Conservation (phyloP, 2,113 vertebrate genomes). For the Abramis brama region DNA sequence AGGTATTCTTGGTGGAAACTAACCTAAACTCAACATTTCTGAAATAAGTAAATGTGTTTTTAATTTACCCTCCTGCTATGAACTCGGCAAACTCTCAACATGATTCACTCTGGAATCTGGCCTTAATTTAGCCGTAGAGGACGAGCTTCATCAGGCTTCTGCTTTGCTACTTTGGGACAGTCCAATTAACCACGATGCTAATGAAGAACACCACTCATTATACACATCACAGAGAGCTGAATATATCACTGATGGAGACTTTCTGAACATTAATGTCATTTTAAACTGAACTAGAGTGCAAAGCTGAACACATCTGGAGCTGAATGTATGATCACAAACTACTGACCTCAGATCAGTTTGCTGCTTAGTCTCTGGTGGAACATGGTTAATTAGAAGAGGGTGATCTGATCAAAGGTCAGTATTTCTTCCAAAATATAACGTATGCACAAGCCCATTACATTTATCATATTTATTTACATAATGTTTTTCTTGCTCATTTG, state of each 20-base stretch:
- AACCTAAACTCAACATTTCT: too few relatives aligned
- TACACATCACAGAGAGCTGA: not conserved
- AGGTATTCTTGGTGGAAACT: not conserved
- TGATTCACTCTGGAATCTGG: constrained; percentile 13
- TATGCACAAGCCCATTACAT: not conserved
- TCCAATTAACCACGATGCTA: not conserved
- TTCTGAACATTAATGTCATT: not conserved
- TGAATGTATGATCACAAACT: not conserved
- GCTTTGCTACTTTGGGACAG: not conserved
- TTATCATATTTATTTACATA: not conserved
- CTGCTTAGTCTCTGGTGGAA: not conserved
- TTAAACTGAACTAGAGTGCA: not conserved
- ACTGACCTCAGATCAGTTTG: not conserved
- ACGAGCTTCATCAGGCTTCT: not conserved
- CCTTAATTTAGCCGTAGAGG: not conserved
- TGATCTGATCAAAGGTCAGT: not conserved
- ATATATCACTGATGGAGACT: constrained; percentile 7
- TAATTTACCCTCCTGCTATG: constrained; percentile 4
- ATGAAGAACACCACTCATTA: not conserved
- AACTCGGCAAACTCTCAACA: not conserved
- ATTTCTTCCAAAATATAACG: not conserved
- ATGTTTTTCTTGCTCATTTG: not conserved
- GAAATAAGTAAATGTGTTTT: not conserved
- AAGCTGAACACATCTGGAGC: not conserved
- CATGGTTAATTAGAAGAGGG: not conserved